phyloP scores from a whole-genome alignment of 2,113 vertebrate genomes.

The Riparia riparia region DNA sequence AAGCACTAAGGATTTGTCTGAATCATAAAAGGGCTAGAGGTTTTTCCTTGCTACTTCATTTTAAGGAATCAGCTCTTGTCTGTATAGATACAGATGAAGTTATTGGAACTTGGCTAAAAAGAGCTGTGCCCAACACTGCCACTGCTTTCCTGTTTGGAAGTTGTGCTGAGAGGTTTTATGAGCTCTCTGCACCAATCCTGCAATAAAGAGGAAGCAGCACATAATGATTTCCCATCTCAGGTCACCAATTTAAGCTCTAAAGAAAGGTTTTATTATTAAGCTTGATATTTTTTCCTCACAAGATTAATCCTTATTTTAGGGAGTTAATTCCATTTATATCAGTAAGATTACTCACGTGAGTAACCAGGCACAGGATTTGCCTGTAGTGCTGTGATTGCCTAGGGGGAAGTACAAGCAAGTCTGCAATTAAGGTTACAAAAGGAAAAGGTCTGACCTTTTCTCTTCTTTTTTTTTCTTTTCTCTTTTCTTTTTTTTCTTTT shows the following conservation, averaged over 20 bases:
- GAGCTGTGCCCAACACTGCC: neutral
- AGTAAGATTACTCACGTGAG: constrained; percentile 50
- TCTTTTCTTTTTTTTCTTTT: neutral
- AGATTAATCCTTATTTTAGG: constrained; percentile 52
- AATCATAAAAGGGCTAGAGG: neutral
- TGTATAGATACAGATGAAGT: neutral
- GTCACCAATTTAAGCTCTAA: neutral
- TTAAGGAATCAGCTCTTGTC: neutral
- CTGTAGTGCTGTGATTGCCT: constrained; percentile 44
- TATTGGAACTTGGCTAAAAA: neutral
- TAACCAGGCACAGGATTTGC: constrained; percentile 36
- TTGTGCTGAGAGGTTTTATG: neutral
- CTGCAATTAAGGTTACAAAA: constrained; percentile 56
- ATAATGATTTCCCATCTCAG: neutral
- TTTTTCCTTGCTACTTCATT: neutral
- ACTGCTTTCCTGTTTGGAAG: neutral
- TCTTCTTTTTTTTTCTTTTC: neutral
- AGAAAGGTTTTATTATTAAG: constrained; percentile 59
- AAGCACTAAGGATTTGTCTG: neutral
- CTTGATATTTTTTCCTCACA: neutral
- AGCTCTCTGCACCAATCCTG: neutral
- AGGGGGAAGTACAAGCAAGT: constrained; percentile 43
- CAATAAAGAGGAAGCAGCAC: constrained; percentile 18
- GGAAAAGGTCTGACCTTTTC: constrained; percentile 38
- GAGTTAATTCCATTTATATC: constrained; percentile 34